Conservation (phyloP, 35 echinoderm and acorn worm species). For the Holothuria glaberrima region DNA sequence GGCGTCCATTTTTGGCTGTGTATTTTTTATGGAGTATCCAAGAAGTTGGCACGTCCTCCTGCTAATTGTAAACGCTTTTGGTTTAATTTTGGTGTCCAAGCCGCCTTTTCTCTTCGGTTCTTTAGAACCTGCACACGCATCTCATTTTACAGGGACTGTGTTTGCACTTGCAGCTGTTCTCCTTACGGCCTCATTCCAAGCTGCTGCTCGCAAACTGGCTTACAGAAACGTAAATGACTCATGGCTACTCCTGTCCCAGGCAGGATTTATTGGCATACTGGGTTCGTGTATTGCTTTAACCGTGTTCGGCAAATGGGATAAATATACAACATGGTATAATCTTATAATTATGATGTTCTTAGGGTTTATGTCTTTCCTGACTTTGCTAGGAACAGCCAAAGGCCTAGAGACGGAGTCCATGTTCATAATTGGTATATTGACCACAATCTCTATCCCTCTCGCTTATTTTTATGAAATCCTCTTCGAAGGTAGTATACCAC, state of each 20-base stretch:
- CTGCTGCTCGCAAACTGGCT: slow-evolving; percentile 18
- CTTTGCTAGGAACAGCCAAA: slow-evolving; percentile 16
- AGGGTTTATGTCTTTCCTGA: neutral
- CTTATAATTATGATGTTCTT: neutral
- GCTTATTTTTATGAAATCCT: slow-evolving; percentile 36
- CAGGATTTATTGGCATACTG: neutral
- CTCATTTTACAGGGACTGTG: neutral
- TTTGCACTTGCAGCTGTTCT: slow-evolving; percentile 11
- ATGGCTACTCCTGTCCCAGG: neutral
- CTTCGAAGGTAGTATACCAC: neutral
- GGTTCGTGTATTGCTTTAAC: neutral
- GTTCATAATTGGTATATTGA: slow-evolving; percentile 39
- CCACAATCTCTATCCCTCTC: slow-evolving; percentile 24
- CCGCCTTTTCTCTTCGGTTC: slow-evolving; percentile 21
- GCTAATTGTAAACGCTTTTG: slow-evolving; percentile 21
- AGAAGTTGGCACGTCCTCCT: neutral
- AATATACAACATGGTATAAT: neutral
- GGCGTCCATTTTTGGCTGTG: slow-evolving; percentile 29
- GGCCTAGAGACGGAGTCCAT: slow-evolving; percentile 37
- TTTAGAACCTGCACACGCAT: neutral
- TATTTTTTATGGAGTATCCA: slow-evolving; percentile 14
- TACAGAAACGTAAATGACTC: slow-evolving; percentile 4
- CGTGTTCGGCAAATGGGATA: neutral
- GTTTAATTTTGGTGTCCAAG: slow-evolving; percentile 31
- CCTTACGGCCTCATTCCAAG: slow-evolving; percentile 15